Percentiles rank a stretch among this genome's conserved stretches.
Evolutionary conservation across 2,797 vertebrate genomes (phyloP).

Genomic region (Chelon labrosus): DNA sequence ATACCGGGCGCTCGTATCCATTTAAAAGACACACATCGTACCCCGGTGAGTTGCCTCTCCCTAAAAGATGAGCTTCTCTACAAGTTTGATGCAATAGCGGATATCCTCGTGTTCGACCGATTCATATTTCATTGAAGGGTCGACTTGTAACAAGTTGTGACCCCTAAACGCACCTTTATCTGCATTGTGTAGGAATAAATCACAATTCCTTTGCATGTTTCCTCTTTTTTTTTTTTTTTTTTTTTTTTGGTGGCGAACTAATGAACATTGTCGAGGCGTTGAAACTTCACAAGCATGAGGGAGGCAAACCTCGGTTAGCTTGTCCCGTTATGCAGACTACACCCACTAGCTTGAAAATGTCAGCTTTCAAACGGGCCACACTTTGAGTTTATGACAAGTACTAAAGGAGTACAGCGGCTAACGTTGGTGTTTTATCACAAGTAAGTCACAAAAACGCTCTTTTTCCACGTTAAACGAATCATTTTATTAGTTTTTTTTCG

Average conservation of each 20-base stretch:
- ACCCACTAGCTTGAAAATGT: constrained; percentile 56
- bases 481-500: not conserved
- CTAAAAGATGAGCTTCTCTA: constrained; percentile 65
- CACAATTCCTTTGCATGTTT: fast-evolving
- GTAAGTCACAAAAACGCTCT: not conserved
- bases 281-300: constrained; percentile 38
- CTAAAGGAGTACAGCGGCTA: not conserved
- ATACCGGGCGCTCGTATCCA: not conserved
- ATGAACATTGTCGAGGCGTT: not conserved
- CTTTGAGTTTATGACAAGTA: not conserved
- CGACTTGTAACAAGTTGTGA: constrained; percentile 10
- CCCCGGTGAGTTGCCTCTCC: constrained; percentile 76
- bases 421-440: fast-evolving
- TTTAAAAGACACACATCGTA: constrained; percentile 30
- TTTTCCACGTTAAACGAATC: not conserved
- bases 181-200: not conserved
- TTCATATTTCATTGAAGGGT: constrained; percentile 11
- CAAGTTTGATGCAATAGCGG: constrained; percentile 77
- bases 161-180: not conserved
- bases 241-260: not conserved
- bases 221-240: not conserved
- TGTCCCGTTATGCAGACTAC: constrained; percentile 64
- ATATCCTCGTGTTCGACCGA: constrained; percentile 67
- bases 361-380: constrained; percentile 15
- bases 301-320: not conserved